Percentiles rank a stretch among this genome's conserved stretches.
Conservation (phyloP, 2,888 invertebrate genomes). For the Cheilosia grossa region DNA sequence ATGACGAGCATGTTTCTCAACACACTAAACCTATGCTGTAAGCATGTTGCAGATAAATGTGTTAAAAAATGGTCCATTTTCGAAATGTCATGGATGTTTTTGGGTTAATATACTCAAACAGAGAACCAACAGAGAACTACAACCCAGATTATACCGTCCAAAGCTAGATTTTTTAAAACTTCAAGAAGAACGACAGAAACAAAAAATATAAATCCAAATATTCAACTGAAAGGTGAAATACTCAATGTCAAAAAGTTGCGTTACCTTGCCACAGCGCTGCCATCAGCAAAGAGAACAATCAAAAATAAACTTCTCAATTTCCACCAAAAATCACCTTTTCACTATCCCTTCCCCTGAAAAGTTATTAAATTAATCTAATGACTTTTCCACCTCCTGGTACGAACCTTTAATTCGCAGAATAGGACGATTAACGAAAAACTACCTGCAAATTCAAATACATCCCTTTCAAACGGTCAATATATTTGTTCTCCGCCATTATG, state of each 20-base stretch:
- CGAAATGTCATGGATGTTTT: no score
- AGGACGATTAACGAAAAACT: background rate
- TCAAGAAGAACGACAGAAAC: background rate
- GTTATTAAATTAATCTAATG: background rate
- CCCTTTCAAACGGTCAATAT: constrained; percentile 37
- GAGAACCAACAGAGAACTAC: no score
- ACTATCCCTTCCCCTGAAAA: background rate
- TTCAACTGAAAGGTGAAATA: constrained; percentile 12
- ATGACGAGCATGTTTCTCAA: constrained; percentile 9
- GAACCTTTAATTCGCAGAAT: background rate
- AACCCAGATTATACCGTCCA: background rate
- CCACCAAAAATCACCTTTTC: background rate
- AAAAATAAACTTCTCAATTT: background rate
- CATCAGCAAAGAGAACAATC: background rate
- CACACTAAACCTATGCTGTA: background rate
- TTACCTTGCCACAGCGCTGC: constrained; percentile 8
- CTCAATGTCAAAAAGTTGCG: background rate
- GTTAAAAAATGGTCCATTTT: no score
- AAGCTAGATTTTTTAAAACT: no score
- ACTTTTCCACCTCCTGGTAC: background rate
- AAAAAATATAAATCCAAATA: background rate
- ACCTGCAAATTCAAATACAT: constrained; percentile 26
- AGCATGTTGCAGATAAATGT: constrained; percentile 25
- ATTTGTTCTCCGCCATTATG: constrained; percentile 34
- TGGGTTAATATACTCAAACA: no score